phyloP scores from a whole-genome alignment of 2,888 invertebrate species.

The Calameuta pallipes region DNA sequence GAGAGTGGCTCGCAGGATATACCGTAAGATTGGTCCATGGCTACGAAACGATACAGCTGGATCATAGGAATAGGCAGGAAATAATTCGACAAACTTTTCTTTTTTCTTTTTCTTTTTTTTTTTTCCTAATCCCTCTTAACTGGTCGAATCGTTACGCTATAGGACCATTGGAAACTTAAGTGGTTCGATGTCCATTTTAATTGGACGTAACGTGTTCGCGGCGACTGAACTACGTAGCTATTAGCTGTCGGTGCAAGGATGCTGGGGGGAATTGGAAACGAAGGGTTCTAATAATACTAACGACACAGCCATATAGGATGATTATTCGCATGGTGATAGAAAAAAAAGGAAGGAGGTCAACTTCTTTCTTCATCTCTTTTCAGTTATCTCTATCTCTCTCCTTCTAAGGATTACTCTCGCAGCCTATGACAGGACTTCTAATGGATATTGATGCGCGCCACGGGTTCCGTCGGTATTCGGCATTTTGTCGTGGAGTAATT shows the following conservation, averaged over 20 bases:
- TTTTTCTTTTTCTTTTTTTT: not conserved
- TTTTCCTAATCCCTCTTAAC: not conserved
- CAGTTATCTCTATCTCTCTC: not conserved
- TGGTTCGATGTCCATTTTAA: not conserved
- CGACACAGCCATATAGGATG: not conserved
- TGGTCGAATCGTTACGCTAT: not conserved
- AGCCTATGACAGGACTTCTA: conserved; percentile 1
- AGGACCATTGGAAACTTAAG: not conserved
- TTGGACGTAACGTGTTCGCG: not conserved
- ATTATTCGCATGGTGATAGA: not conserved
- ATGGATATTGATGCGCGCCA: conserved; percentile 9
- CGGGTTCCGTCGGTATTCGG: conserved; percentile 27
- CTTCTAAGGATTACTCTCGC: not conserved
- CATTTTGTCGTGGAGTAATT: conserved; percentile 40
- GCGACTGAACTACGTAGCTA: not conserved
- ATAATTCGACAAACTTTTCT: not conserved
- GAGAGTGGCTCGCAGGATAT: not conserved
- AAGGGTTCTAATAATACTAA: not conserved
- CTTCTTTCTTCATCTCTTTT: not conserved
- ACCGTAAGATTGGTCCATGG: not conserved
- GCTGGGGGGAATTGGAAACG: not conserved
- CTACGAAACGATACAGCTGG: not conserved
- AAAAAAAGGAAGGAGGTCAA: not conserved
- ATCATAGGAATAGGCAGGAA: not conserved
- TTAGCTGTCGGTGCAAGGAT: not conserved